phyloP scores from a whole-genome alignment of 1,140 invertebrate species.

The Bombus pascuorum region DNA sequence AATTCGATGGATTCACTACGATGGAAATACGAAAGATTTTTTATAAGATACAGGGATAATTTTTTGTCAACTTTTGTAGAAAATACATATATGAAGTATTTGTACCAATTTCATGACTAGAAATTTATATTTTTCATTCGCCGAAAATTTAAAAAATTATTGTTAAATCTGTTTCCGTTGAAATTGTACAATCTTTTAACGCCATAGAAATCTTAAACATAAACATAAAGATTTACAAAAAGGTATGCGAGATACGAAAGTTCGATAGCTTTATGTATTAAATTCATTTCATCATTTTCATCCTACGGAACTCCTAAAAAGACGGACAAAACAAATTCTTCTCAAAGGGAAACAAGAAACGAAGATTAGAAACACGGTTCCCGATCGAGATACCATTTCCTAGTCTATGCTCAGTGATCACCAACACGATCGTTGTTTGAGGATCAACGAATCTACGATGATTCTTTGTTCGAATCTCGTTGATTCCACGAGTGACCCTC shows the following conservation, averaged over 20 bases:
- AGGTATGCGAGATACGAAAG: not conserved
- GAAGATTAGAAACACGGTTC: conserved; percentile 18
- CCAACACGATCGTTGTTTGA: conserved; percentile 36
- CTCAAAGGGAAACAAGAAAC: not conserved
- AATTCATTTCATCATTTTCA: not conserved
- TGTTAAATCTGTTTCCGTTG: no score
- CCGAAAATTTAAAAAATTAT: no score
- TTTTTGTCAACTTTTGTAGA: no score
- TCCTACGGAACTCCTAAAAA: not conserved
- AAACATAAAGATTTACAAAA: not conserved
- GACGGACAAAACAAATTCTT: not conserved
- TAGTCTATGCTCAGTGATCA: not conserved
- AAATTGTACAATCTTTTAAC: no score
- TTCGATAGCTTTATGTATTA: not conserved
- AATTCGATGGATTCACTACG: not conserved
- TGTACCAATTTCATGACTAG: no score
- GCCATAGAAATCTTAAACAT: no score
- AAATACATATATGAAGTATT: no score
- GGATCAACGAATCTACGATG: conserved; percentile 28
- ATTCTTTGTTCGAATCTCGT: conserved; percentile 36
- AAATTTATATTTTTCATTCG: no score
- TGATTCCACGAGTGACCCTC: conserved; percentile 52
- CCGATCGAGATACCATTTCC: not conserved
- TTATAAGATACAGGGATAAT: no score
- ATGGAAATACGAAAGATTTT: not conserved